Evolutionary conservation across 1,140 invertebrate genomes (phyloP), one percentile per base, ranked within the genome.

Genomic region (Trypoxylus dichotomus): DNA sequence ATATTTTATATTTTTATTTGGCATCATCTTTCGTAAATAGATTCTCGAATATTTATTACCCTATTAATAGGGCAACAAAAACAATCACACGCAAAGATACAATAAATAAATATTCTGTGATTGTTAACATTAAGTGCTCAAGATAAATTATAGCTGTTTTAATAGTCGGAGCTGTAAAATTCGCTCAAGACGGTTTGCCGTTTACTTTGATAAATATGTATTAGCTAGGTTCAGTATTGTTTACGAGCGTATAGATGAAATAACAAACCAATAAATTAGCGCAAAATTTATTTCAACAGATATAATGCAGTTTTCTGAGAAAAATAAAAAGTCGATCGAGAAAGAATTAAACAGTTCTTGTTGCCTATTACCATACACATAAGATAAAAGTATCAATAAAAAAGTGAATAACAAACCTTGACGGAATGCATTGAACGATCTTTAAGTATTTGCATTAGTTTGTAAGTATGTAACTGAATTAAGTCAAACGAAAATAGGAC

Each of bases 241-340:
- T 68, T 21, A 1, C 13, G 8, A 68, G 15, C 60, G 24, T 15
- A 25, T 8, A 27, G 13, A 68, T 68, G 21, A 68, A 68, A 68
- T 68, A 68, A 68, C 60, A 68, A 29, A 24, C 7, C 27, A 68
- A 68, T 68, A 68, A 68, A 68, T 68, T 68, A 58, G 7, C 15
- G 32, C 32, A 37, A 58, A 19, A 58, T 58, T 58, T 58, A 58
- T 58, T 6, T 21, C 15, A 58, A 21, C 21, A 13, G 15, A 58
- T 58, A 21, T 58, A 58, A 37, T 37, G 32, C 32, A 37, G 1
- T 37, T 37, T 37, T 37, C 32, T 37, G 32, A 37, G 0, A 37
- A 37, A 7, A 37, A n/a, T n/a, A n/a, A n/a, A 37, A 37, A 0
- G 10, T 37, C 32, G 3, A 37, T 7, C 10, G 2, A 37, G 10